Base-by-base conservation (phyloP, 2,888 invertebrate species). In the Conus canariensis region DNA sequence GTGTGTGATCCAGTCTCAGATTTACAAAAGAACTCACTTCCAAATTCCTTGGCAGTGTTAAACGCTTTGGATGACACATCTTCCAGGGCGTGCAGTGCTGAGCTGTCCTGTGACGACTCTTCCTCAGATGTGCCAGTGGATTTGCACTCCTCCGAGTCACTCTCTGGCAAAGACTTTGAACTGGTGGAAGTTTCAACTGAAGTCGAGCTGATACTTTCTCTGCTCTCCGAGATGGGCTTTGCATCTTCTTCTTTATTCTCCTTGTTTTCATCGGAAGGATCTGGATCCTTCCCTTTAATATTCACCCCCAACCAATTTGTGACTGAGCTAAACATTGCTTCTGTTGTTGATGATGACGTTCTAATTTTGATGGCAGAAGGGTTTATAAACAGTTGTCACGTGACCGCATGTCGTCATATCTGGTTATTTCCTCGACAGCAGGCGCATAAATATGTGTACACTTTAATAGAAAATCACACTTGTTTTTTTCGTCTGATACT, bases 21-120 rank as follows among this genome's bases (percentile, higher is more conserved):
- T 74, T n/a, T 10, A 0, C 2, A 45, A 45, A 45, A 45, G 45
- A 80, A 58, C 82, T 85, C 93, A 96, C 96, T 95, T 93, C 96
- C 96, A 95, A 95, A 96, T 92, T 96, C 95, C 90, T 96, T 96
- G 14, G 96, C 96, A 74, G 96, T 94, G 90, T 93, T 95, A 22
- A 95, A 92, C 4, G 96, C 96, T 91, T 95, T 95, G n/a, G 94
- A 93, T 64, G 96, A 95, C 77, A 94, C 95, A 90, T 96, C 96
- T 90, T 95, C 95, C 0, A 96, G 90, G 14, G 95, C 93, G 67
- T 94, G 93, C 85, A 94, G 92, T 5, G 94, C 93, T 90, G 94
- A 93, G 77, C 92, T 92, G 80, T 94, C 93, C 67, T 92, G 92
- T 77, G 89, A 88, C 58, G 92, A 90, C 16, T 90, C 92, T n/a